These are phyloP conservation scores for Aix galericulata DNA, from an alignment of 2,113 vertebrate genomes.

Conservation along the genomic window DNA sequence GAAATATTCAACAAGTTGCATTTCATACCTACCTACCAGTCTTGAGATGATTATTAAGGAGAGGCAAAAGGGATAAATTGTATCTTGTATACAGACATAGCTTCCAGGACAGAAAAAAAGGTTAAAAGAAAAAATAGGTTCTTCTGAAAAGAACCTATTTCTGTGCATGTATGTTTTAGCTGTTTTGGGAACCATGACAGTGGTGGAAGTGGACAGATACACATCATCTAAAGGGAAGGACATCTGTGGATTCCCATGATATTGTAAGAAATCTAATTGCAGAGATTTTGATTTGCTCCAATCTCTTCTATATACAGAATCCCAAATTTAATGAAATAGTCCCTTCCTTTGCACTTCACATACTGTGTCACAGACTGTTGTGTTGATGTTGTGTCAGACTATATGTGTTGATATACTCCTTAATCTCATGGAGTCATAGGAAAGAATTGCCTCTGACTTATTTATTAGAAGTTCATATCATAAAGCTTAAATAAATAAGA, in stretches of 20 bases:
- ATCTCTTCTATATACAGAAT: neutral
- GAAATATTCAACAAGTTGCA: neutral
- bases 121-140: no score
- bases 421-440: neutral
- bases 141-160: neutral
- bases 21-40: neutral
- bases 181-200: neutral
- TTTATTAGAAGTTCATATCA: constrained; percentile 52
- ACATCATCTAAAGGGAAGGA: neutral
- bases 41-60: neutral
- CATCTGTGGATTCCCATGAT: neutral
- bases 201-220: neutral
- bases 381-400: neutral
- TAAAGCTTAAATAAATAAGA: constrained; percentile 63
- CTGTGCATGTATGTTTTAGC: neutral
- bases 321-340: neutral
- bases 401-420: neutral
- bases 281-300: neutral
- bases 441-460: constrained; percentile 39
- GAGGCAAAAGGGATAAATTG: neutral
- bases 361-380: neutral
- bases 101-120: neutral
- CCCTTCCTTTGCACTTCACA: neutral
- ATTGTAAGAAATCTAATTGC: neutral
- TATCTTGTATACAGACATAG: neutral